Evolutionary conservation across 2,797 vertebrate genomes (phyloP), one percentile per base, ranked within the genome.

Genomic region (Eulemur rubriventer): DNA sequence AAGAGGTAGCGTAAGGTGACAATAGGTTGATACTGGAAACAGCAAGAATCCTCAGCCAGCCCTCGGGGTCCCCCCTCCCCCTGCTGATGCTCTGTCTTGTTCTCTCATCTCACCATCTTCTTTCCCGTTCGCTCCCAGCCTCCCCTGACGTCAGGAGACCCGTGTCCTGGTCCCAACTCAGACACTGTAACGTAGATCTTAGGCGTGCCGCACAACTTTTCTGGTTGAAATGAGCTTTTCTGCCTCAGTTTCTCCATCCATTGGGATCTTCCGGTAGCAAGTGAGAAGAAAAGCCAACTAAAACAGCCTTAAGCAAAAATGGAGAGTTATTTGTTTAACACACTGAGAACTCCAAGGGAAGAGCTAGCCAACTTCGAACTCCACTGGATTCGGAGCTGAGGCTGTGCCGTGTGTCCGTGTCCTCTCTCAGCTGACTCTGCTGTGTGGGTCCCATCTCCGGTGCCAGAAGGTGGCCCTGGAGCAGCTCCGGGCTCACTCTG

Each of bases 321-420:
- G n/a, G n/a, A 41, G 63, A 75, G 67, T 35, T 85, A 43, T 28
- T 95, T 73, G 28, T 84, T 93, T 78, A 50, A 75, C 69, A 94
- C 52, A 17, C 41, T 89, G 61, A 63, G 59, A 94, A 76, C 26
- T 70, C 52, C 17, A 57, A 91, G 65, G 70, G 20, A 35, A 86
- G 35, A 95, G 67, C 48, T 61, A 48, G 26, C 16, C 7, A 12
- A 24, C 12, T n/a, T 55, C 41, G 38, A 33, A 61, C 9, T 50
- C 28, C 11, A 2, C 20, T 78, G 43, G 43, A 46, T 70, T 81
- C 30, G 3, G 46, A 67, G 84, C 63, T 69, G 63, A 57, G 69
- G 24, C 50, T 33, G 11, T 43, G 2, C 67, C 17, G 0, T 26
- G 3, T 7, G 63, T 43, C 48, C 7, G 52, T 73, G n/a, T 57